phyloP scores from a whole-genome alignment of 2,113 vertebrate species.

The Mystacornis crossleyi region DNA sequence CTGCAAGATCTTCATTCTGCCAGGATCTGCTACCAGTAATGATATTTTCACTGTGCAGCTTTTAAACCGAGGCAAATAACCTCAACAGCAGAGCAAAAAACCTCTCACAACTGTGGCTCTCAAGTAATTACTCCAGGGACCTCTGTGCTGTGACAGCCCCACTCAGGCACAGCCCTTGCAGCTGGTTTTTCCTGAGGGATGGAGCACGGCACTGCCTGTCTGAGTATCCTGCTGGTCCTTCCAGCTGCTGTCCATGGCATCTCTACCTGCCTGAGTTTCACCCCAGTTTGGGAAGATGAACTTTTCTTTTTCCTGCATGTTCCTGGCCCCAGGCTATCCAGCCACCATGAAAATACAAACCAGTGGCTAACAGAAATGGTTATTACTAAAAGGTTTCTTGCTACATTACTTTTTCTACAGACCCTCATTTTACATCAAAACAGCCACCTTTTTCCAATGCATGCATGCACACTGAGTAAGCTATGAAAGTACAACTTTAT shows the following conservation, averaged over 20 bases:
- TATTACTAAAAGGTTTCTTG: constrained; percentile 3
- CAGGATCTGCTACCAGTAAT: neutral
- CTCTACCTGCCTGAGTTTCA: neutral
- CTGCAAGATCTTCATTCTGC: neutral
- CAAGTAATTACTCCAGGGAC: neutral
- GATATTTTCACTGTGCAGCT: neutral
- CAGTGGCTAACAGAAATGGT: neutral
- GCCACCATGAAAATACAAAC: neutral
- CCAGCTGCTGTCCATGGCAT: neutral
- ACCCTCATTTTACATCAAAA: neutral
- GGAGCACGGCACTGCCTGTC: rapidly evolving
- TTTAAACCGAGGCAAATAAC: constrained; percentile 9
- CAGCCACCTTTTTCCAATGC: neutral
- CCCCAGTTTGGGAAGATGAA: neutral
- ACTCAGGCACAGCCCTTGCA: neutral
- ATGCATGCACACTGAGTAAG: neutral
- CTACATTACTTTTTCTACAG: constrained; percentile 1
- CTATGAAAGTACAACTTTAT: constrained; percentile 57
- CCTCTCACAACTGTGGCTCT: neutral
- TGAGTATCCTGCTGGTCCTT: neutral
- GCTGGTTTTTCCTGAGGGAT: neutral
- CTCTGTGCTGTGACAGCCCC: neutral
- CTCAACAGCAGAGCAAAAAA: neutral
- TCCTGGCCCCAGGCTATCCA: neutral
- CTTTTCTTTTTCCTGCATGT: neutral